These are phyloP conservation scores for Ictalurus furcatus DNA, from an alignment of 2,113 vertebrate species.

Conservation along the genomic window DNA sequence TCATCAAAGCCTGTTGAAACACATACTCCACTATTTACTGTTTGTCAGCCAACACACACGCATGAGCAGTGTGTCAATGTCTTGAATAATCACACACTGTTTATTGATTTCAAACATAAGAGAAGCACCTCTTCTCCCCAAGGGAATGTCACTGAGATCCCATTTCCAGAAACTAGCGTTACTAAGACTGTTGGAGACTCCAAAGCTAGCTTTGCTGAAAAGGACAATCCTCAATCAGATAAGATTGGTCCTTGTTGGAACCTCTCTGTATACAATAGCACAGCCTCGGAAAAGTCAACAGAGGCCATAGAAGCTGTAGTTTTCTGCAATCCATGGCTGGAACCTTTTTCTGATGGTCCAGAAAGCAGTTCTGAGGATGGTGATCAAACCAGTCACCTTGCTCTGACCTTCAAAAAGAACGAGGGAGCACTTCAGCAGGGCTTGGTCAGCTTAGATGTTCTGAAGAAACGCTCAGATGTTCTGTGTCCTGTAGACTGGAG, in stretches of 20 bases:
- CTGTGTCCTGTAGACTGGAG: slow-evolving; percentile 43
- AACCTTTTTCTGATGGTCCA: slow-evolving; percentile 19
- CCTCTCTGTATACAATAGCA: slow-evolving; percentile 2
- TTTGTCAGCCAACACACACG: slow-evolving; percentile 7
- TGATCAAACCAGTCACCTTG: slow-evolving; percentile 31
- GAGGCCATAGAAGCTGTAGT: slow-evolving; percentile 23
- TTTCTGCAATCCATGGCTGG: slow-evolving; percentile 1
- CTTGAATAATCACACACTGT: slow-evolving; percentile 1
- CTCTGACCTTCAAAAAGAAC: slow-evolving; percentile 9
- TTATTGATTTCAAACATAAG: slow-evolving; percentile 17
- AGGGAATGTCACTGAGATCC: slow-evolving; percentile 11
- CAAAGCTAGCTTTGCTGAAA: slow-evolving; percentile 18
- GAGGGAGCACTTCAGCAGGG: not conserved
- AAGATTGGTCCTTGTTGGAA: slow-evolving; percentile 29
- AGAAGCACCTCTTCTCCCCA: slow-evolving; percentile 15
- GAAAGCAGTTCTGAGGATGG: slow-evolving; percentile 20
- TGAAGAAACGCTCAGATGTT: slow-evolving; percentile 18
- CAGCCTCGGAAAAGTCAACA: slow-evolving; percentile 64
- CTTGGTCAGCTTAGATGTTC: not conserved
- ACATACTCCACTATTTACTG: slow-evolving; percentile 22
- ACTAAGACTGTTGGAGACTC: slow-evolving; percentile 32
- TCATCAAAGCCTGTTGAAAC: slow-evolving; percentile 17
- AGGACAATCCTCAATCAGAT: slow-evolving; percentile 25
- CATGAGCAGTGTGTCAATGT: slow-evolving; percentile 2
- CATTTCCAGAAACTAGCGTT: not conserved